Evolutionary conservation across 1,140 invertebrate genomes (phyloP).

Genomic region (Phortica variegata): DNA sequence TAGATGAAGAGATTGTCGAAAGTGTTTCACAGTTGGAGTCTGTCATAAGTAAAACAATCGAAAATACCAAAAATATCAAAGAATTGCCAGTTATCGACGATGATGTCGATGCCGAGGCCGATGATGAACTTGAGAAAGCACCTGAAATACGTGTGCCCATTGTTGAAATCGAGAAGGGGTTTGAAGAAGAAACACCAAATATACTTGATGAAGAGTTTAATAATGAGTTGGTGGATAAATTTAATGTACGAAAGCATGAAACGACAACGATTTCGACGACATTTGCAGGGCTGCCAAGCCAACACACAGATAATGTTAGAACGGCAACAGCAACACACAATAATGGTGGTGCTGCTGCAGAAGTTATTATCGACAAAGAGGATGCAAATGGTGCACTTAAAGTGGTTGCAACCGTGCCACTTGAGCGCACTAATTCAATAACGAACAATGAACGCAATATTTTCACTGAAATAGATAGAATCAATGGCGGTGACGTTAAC

Average conservation of each 20-base stretch:
- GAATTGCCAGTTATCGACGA: constrained; percentile 38
- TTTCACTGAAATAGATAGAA: no score
- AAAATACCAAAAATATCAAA: constrained; percentile 53
- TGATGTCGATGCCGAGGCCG: constrained; percentile 34
- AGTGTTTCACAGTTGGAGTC: constrained; percentile 50
- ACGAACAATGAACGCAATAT: constrained; percentile 5
- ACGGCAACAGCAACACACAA: neutral
- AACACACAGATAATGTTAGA: no score
- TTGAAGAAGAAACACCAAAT: neutral
- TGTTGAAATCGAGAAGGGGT: constrained; percentile 6
- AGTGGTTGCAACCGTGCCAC: no score
- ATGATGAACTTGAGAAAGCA: constrained; percentile 28
- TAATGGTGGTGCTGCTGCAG: no score
- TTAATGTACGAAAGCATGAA: neutral
- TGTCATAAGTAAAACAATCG: constrained; percentile 51
- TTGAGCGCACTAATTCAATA: no score
- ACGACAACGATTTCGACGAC: neutral
- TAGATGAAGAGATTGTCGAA: constrained; percentile 47
- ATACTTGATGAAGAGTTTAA: constrained; percentile 2
- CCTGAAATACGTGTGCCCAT: constrained; percentile 15
- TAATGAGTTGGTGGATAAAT: constrained; percentile 18
- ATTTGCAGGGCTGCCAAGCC: neutral
- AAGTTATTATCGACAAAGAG: constrained; percentile 7
- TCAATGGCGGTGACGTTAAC: constrained; percentile 26
- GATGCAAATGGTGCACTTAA: constrained; percentile 3